Evolutionary conservation across 2,113 vertebrate genomes (phyloP).

Genomic region (Chlamydotis undulata): DNA sequence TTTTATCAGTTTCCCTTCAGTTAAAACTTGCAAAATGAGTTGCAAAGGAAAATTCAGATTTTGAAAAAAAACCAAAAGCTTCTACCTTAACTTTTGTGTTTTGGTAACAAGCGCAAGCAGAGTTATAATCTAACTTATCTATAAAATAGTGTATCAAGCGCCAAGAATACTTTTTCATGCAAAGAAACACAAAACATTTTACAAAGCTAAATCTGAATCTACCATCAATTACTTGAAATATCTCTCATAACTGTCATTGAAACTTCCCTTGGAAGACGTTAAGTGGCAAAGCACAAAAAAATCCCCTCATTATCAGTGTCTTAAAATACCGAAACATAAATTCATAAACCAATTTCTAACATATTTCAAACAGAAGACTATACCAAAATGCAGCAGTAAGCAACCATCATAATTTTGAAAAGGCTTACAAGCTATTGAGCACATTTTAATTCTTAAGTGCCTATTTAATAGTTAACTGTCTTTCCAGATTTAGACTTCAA

Average conservation of each 20-base stretch:
- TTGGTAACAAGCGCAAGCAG: neutral
- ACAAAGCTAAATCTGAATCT: neutral
- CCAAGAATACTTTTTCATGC: neutral
- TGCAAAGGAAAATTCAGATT: neutral
- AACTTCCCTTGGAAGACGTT: neutral
- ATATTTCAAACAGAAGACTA: neutral
- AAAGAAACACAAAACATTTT: neutral
- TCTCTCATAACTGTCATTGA: neutral
- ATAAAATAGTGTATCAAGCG: neutral
- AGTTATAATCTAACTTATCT: neutral
- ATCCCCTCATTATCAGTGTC: neutral
- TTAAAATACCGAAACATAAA: neutral
- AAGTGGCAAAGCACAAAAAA: neutral
- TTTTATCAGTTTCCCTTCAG: neutral
- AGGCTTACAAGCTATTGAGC: neutral
- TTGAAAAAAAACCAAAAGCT: neutral
- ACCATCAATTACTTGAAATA: neutral
- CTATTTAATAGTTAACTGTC: neutral
- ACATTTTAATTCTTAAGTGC: neutral
- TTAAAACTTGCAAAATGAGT: neutral
- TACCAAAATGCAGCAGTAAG: neutral
- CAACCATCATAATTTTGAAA: neutral
- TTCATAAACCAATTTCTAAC: neutral
- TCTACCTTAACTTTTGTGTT: neutral
- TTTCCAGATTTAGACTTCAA: neutral